phyloP scores from a whole-genome alignment of 1,140 invertebrate species.

The Drosophila pandora region DNA sequence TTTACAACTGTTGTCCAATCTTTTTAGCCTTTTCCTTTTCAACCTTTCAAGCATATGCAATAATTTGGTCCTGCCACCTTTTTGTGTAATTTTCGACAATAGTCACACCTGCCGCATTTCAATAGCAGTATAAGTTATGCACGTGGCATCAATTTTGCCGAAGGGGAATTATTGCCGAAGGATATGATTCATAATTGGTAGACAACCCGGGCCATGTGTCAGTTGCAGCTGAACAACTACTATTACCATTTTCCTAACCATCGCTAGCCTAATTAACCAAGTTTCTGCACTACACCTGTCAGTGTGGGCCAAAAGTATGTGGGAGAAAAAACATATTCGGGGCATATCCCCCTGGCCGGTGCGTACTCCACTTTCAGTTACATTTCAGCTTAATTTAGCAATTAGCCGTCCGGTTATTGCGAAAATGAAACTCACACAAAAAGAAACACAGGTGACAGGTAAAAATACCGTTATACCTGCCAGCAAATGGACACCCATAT shows the following conservation, averaged over 20 bases:
- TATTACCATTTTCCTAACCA: neutral
- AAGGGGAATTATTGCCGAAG: conserved; percentile 12
- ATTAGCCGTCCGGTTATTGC: conserved; percentile 45
- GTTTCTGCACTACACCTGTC: conserved; percentile 48
- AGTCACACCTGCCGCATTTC: conserved; percentile 18
- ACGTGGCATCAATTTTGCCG: neutral
- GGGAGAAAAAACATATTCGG: neutral
- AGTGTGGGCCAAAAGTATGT: conserved; percentile 2
- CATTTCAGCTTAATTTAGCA: conserved; percentile 58
- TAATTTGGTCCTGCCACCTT: neutral
- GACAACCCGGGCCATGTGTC: conserved; percentile 19
- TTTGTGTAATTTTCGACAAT: conserved; percentile 17
- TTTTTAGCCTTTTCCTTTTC: neutral
- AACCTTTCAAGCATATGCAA: neutral
- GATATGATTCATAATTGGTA: conserved; percentile 31
- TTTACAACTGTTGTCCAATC: neutral
- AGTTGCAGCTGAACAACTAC: conserved; percentile 19
- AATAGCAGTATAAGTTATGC: conserved; percentile 17
- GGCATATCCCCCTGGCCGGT: neutral
- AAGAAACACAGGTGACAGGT: conserved; percentile 54
- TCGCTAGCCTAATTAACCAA: conserved; percentile 56
- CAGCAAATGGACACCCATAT: conserved; percentile 15
- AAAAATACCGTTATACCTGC: conserved; percentile 52
- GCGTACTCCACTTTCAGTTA: conserved; percentile 8
- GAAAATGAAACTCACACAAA: conserved; percentile 21